Conservation (phyloP, 2,888 invertebrate species). For the Phalera bucephala region DNA sequence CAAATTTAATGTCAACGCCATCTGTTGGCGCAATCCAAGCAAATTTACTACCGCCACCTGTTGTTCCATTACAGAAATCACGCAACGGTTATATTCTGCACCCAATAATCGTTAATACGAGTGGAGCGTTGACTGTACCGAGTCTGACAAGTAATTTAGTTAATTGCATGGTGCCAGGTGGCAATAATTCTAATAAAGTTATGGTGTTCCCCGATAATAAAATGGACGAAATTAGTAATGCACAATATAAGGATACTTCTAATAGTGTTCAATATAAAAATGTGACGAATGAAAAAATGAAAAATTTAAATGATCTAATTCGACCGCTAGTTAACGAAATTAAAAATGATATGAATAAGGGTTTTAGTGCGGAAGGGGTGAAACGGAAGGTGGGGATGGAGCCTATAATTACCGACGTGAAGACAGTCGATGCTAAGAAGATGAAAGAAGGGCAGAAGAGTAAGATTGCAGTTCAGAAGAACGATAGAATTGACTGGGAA, state of each 20-base stretch:
- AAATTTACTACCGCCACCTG: neutral
- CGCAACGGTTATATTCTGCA: constrained; percentile 9
- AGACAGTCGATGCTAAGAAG: neutral
- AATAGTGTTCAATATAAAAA: no score
- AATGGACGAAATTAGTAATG: no score
- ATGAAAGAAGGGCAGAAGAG: neutral
- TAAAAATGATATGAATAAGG: no score
- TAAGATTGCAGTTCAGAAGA: neutral
- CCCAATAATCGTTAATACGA: constrained; percentile 10
- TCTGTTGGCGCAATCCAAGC: neutral
- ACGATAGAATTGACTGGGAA: constrained; percentile 42
- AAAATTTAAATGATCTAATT: no score
- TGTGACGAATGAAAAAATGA: no score
- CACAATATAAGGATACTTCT: no score
- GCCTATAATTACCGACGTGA: neutral
- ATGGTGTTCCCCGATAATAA: no score
- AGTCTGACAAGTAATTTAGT: constrained; percentile 5
- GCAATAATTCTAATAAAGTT: neutral
- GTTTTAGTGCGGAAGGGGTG: no score
- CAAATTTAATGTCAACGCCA: no score
- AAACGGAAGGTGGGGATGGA: no score
- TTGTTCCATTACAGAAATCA: neutral
- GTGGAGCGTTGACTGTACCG: constrained; percentile 7
- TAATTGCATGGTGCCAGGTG: no score
- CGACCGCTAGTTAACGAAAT: no score